phyloP scores from a whole-genome alignment of 2,888 invertebrate species.

The Saturnia japonica region DNA sequence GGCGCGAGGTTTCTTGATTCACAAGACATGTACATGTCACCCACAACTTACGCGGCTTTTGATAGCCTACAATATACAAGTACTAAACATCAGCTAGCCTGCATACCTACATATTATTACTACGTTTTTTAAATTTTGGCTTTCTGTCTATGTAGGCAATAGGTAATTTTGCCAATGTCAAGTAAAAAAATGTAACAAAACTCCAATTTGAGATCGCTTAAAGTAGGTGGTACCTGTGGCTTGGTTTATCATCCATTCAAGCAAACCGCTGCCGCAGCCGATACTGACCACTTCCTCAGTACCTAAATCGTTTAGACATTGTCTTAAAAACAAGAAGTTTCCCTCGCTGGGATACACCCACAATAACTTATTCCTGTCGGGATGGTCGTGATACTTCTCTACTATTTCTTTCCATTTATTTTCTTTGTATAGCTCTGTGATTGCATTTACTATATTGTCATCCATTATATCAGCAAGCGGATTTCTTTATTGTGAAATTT shows the following conservation, averaged over 20 bases:
- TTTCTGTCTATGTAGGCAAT: too few relatives aligned
- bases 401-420: slow-evolving; percentile 76
- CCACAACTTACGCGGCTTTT: too few relatives aligned
- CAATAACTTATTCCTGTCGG: slow-evolving; percentile 80
- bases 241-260: slow-evolving; percentile 89
- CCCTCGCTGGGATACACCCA: slow-evolving; percentile 89
- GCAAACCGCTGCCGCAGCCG: slow-evolving; percentile 91
- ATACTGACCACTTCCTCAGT: slow-evolving; percentile 84
- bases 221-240: slow-evolving; percentile 86
- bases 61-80: too few relatives aligned
- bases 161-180: too few relatives aligned
- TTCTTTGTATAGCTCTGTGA: slow-evolving; percentile 64
- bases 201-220: too few relatives aligned
- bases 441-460: slow-evolving; percentile 60
- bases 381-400: slow-evolving; percentile 70
- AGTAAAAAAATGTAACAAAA: too few relatives aligned
- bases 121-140: too few relatives aligned
- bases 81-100: too few relatives aligned
- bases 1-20: too few relatives aligned
- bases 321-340: slow-evolving; percentile 83
- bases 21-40: too few relatives aligned
- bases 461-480: slow-evolving; percentile 45
- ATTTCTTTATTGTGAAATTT: neutral
- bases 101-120: too few relatives aligned
- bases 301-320: slow-evolving; percentile 61